Evolutionary conservation across 2,797 vertebrate genomes (phyloP), one percentile per base, ranked within the genome.

Genomic region (Zenarchopterus dispar): DNA sequence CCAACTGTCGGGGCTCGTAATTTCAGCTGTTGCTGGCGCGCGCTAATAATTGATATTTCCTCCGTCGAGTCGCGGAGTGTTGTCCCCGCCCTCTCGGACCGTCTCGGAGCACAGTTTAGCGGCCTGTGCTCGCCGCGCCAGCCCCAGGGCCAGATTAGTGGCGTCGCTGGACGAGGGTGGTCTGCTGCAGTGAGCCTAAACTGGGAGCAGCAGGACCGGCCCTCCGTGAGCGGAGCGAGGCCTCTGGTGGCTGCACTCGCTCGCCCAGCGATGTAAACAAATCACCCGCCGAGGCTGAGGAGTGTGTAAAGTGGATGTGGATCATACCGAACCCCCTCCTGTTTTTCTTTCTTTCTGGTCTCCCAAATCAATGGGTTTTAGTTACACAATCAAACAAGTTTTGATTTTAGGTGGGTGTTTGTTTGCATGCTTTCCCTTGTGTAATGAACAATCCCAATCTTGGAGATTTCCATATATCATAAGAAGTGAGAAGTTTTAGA

Each of bases 161-260:
- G 33, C 69, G 84, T 75, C 69, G 78, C 89, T 80, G 90, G 90
- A 82, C 87, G 71, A 82, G 80, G 86, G 84, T 85, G 87, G 88
- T 90, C 86, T 62, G 76, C 75, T 56, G 80, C 89, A 84, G 86
- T 73, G 81, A 82, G 81, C 77, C 88, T 81, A 88, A 91, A 90
- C 88, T 82, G 84, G 84, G 91, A 89, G 85, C 56, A 76, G 92
- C 89, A 76, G 89, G 91, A 91, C 86, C 65, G 86, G 74, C 68
- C 83, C 80, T 42, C 67, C 24, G 24, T 57, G 68, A 44, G 85
- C 57, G 49, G 76, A 33, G 75, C 77, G 55, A 86, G 91, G 92
- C 88, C 88, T 66, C 79, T 80, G 77, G 70, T 68, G 70, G 81
- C 70, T 57, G 75, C 81, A 33, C 1, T 36, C 62, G 51, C 69